Conservation (phyloP, 2,113 vertebrate genomes). For the Thinocorus orbignyianus region DNA sequence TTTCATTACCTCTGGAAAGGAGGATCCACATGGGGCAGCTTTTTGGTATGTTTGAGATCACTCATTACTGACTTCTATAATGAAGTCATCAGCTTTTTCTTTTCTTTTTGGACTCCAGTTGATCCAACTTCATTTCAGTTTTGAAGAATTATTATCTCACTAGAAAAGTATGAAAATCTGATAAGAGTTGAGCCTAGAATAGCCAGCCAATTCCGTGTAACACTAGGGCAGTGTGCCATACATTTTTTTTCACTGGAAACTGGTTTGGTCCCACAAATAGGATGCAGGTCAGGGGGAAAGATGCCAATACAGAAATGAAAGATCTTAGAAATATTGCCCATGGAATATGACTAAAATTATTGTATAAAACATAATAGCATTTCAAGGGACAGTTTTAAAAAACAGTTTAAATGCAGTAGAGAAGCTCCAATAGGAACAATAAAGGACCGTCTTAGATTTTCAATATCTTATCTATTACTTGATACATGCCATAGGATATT, state of each 20-base stretch:
- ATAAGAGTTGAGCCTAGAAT: not conserved
- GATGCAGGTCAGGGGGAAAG: not conserved
- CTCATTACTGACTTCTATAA: not conserved
- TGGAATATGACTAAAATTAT: not conserved
- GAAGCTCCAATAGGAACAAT: not conserved
- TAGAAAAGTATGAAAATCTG: constrained; percentile 18
- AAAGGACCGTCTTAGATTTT: not conserved
- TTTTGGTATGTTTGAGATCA: not conserved
- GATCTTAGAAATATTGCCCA: not conserved
- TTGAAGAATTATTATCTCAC: not conserved
- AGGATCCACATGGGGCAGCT: not conserved
- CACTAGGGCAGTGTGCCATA: not conserved
- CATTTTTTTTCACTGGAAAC: not conserved
- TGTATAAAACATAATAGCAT: not conserved
- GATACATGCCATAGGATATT: not conserved
- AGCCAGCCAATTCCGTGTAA: not conserved
- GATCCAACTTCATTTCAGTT: not conserved
- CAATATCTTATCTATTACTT: not conserved
- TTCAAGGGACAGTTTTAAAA: not conserved
- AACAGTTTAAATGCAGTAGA: not conserved
- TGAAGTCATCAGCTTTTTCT: not conserved
- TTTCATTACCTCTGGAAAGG: not conserved
- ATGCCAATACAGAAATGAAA: not conserved
- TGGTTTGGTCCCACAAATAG: not conserved
- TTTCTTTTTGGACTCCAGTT: not conserved